Conservation (phyloP, 2,113 vertebrate species). For the Hyaena hyaena region DNA sequence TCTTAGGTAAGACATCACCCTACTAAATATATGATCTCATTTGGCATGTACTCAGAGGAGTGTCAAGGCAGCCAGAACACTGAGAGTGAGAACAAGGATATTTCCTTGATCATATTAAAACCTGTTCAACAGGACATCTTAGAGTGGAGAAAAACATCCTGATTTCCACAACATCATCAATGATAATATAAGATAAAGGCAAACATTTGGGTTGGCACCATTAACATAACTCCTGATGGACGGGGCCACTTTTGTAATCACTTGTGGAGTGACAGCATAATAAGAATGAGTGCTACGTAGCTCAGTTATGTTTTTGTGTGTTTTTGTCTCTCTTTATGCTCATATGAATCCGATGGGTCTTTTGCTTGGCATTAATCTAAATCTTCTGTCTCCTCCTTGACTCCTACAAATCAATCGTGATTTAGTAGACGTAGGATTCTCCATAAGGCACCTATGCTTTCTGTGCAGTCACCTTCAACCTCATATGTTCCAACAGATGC, state of each 20-base stretch:
- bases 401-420: background rate
- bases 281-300: background rate
- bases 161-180: slow-evolving; percentile 40
- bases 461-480: background rate
- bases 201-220: slow-evolving; percentile 64
- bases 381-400: background rate
- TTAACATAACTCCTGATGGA: background rate
- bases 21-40: slow-evolving; percentile 72
- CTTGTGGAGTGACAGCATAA: background rate
- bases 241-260: background rate
- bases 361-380: background rate
- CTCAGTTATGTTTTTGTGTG: background rate
- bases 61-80: slow-evolving; percentile 3
- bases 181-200: slow-evolving; percentile 37
- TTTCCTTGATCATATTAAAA: slow-evolving; percentile 70
- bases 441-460: background rate
- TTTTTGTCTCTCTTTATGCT: background rate
- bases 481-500: background rate
- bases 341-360: background rate
- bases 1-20: slow-evolving; percentile 34
- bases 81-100: background rate
- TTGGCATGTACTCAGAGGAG: background rate
- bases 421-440: background rate
- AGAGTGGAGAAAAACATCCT: slow-evolving; percentile 52
- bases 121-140: slow-evolving; percentile 37